Evolutionary conservation across 2,888 invertebrate genomes (phyloP).

Genomic region (Cybosia mesomella): DNA sequence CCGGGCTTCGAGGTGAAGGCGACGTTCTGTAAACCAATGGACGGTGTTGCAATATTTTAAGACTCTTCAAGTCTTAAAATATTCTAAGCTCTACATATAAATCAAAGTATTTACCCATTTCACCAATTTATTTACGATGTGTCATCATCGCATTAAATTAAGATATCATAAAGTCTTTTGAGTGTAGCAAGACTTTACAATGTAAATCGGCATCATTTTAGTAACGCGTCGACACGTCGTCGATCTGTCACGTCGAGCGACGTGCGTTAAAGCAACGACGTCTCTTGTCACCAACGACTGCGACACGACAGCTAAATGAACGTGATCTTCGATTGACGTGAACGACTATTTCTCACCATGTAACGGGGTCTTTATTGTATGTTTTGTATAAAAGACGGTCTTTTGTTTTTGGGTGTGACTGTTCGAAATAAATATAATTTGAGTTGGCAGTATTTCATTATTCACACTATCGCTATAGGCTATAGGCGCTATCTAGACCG

Average conservation of each 20-base stretch:
- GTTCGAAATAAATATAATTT: neutral
- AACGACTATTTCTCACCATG: slow-evolving; percentile 30
- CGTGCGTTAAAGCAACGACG: slow-evolving; percentile 21
- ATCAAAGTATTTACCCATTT: too few relatives aligned
- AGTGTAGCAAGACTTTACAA: slow-evolving; percentile 3
- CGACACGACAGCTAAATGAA: slow-evolving; percentile 54
- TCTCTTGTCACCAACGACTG: slow-evolving; percentile 36
- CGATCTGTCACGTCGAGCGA: slow-evolving; percentile 37
- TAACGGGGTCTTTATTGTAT: slow-evolving; percentile 30
- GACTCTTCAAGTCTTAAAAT: too few relatives aligned
- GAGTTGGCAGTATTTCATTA: neutral
- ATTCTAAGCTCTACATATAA: too few relatives aligned
- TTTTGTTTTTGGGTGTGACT: slow-evolving; percentile 1
- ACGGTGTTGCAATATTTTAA: too few relatives aligned
- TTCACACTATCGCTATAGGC: too few relatives aligned
- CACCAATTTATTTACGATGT: neutral
- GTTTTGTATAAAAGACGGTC: slow-evolving; percentile 14
- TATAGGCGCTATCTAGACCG: too few relatives aligned
- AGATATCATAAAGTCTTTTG: neutral
- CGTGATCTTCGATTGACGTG: slow-evolving; percentile 52
- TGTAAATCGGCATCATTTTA: slow-evolving; percentile 33
- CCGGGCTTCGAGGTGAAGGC: too few relatives aligned
- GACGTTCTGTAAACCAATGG: too few relatives aligned
- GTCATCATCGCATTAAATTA: neutral
- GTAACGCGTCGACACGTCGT: slow-evolving; percentile 36